Percentiles rank a stretch among this genome's conserved stretches.
These are phyloP conservation scores for Danaus plexippus DNA, from an alignment of 1,140 invertebrate species.

Conservation along the genomic window DNA sequence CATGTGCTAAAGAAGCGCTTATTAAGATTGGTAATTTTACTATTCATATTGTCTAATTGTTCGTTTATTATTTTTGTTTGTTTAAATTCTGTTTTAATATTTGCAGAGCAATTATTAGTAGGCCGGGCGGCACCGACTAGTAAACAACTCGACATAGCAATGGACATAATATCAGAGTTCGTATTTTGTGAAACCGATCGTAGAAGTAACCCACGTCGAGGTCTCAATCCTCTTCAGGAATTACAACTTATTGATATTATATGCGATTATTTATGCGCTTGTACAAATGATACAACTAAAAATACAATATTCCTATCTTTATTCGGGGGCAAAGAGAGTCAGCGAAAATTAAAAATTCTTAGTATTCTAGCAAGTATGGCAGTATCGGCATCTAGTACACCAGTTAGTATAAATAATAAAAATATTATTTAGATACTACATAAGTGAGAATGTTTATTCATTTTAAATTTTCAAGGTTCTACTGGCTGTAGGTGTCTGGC, in stretches of 20 bases:
- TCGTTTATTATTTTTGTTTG: constrained; percentile 5
- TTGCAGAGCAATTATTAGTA: constrained; percentile 63
- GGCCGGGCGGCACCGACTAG: constrained; percentile 58
- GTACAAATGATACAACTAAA: constrained; percentile 79
- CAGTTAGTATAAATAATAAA: constrained; percentile 50
- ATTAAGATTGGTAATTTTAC: constrained; percentile 48
- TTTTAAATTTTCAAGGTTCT: constrained; percentile 66
- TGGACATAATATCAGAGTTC: constrained; percentile 86
- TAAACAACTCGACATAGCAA: constrained; percentile 71
- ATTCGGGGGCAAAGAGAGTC: constrained; percentile 79
- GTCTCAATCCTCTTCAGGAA: constrained; percentile 78
- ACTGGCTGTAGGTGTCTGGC: constrained; percentile 85
- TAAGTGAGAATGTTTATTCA: neutral
- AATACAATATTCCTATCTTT: constrained; percentile 86
- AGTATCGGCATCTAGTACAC: constrained; percentile 80
- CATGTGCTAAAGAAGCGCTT: constrained; percentile 61
- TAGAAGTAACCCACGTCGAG: constrained; percentile 72
- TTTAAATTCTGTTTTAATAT: constrained; percentile 10
- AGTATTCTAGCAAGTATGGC: constrained; percentile 84
- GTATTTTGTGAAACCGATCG: constrained; percentile 84
- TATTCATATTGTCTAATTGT: neutral
- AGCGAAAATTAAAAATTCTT: constrained; percentile 78
- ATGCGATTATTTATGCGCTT: constrained; percentile 80
- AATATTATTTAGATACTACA: neutral
- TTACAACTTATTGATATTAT: constrained; percentile 83